Evolutionary conservation across 2,797 vertebrate genomes (phyloP).

Genomic region (Alcedo quadribrachys): DNA sequence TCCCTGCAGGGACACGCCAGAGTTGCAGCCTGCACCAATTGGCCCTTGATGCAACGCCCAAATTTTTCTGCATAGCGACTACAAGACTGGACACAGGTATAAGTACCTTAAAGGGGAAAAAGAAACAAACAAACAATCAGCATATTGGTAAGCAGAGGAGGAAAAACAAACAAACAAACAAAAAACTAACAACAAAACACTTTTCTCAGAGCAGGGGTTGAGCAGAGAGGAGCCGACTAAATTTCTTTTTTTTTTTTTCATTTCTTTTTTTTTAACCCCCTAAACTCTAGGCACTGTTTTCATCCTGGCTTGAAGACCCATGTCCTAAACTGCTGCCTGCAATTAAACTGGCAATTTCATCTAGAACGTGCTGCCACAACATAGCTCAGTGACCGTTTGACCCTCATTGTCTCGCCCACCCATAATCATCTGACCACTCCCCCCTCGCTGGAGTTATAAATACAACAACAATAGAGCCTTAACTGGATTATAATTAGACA

Average conservation of each 20-base stretch:
- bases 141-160: not conserved
- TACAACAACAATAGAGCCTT: conserved; percentile 28
- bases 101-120: not conserved
- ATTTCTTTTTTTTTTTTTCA: not conserved
- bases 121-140: not conserved
- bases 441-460: conserved; percentile 67
- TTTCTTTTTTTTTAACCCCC: not conserved
- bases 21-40: accelerated
- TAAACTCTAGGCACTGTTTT: accelerated
- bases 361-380: not conserved
- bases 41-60: accelerated
- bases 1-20: not conserved
- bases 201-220: not conserved
- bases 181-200: too few relatives aligned
- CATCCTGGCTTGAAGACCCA: not conserved
- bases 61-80: not conserved
- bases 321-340: not conserved
- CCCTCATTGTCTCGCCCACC: not conserved
- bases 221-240: not conserved
- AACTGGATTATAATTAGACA: conserved; percentile 68
- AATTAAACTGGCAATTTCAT: not conserved
- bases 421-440: not conserved
- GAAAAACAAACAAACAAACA: not conserved
- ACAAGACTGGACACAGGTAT: accelerated
- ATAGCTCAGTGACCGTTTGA: not conserved